Conservation (phyloP, 2,797 vertebrate genomes). For the Oryzias sinensis region DNA sequence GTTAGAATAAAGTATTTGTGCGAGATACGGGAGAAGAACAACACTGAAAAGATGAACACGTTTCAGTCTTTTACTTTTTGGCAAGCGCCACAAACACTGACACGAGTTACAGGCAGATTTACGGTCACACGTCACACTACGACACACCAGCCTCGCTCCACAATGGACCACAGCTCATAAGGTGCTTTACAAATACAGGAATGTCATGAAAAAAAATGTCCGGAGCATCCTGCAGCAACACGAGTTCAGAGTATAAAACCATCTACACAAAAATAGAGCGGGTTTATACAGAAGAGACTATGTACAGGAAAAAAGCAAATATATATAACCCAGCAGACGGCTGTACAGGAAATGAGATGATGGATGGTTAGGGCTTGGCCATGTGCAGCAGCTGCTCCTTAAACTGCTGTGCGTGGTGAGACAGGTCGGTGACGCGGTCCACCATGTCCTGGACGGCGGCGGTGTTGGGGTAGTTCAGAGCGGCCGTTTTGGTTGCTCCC, state of each 20-base stretch:
- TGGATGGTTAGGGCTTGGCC: slow-evolving; percentile 74
- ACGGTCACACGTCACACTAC: slow-evolving; percentile 60
- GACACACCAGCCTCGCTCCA: slow-evolving; percentile 45
- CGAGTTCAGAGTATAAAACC: slow-evolving; percentile 78
- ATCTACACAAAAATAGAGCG: slow-evolving; percentile 84
- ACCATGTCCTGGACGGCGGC: slow-evolving; percentile 93
- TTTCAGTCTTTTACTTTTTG: slow-evolving; percentile 65
- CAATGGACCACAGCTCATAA: slow-evolving; percentile 60
- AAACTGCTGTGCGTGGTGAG: slow-evolving; percentile 86
- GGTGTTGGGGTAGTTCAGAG: slow-evolving; percentile 91
- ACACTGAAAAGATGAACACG: slow-evolving; percentile 10
- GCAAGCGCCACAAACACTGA: slow-evolving; percentile 44
- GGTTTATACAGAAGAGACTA: slow-evolving; percentile 82
- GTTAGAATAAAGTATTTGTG: neutral
- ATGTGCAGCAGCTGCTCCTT: slow-evolving; percentile 88
- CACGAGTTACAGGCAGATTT: slow-evolving; percentile 46
- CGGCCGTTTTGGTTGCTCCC: slow-evolving; percentile 88
- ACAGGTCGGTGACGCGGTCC: slow-evolving; percentile 89
- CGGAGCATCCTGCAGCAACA: slow-evolving; percentile 56
- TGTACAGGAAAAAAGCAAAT: slow-evolving; percentile 65
- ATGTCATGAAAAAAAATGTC: slow-evolving; percentile 68
- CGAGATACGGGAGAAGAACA: neutral
- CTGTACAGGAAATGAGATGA: slow-evolving; percentile 41
- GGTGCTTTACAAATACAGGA: slow-evolving; percentile 74
- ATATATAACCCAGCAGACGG: slow-evolving; percentile 40